A percentile compares a stretch with the other conserved stretches of the same genome.
These are phyloP conservation scores for Lutjanus argentimaculatus DNA, from an alignment of 2,797 vertebrate species.

Conservation along the genomic window DNA sequence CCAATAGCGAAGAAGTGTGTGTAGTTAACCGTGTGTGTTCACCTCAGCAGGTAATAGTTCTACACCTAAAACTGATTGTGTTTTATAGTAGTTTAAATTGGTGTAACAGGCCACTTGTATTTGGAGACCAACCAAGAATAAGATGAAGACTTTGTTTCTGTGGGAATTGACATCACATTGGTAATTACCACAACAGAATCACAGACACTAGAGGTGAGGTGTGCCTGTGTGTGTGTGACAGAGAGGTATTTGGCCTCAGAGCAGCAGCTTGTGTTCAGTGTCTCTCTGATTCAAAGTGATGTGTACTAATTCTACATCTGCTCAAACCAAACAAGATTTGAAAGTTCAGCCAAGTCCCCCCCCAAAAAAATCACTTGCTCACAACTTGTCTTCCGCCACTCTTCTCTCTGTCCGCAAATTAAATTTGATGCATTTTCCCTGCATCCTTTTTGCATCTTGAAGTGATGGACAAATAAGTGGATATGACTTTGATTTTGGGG, in stretches of 20 bases:
- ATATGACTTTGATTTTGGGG: conserved; percentile 68
- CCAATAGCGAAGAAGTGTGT: too few species aligned
- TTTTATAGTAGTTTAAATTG: conserved; percentile 30
- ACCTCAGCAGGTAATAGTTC: too few species aligned
- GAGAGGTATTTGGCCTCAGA: conserved; percentile 70
- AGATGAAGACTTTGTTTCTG: conserved; percentile 36
- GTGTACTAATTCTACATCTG: conserved; percentile 86
- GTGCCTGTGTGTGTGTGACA: conserved; percentile 64
- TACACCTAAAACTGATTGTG: not conserved
- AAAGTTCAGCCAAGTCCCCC: conserved; percentile 77
- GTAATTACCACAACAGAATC: conserved; percentile 63
- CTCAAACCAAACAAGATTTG: conserved; percentile 79
- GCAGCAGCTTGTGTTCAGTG: conserved; percentile 74
- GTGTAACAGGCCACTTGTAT: conserved; percentile 17
- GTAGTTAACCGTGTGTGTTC: too few species aligned
- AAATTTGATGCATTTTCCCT: conserved; percentile 46
- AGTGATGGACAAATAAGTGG: conserved; percentile 73
- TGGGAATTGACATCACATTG: conserved; percentile 71
- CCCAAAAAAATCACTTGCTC: conserved; percentile 64
- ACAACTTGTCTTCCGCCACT: conserved; percentile 36
- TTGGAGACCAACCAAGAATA: conserved; percentile 24
- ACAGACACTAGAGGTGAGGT: conserved; percentile 57
- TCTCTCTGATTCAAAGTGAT: conserved; percentile 85
- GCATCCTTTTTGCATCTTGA: conserved; percentile 59
- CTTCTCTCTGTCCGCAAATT: conserved; percentile 40